Evolutionary conservation across 2,113 vertebrate species (phyloP).

Genomic region (Fregata magnificens): DNA sequence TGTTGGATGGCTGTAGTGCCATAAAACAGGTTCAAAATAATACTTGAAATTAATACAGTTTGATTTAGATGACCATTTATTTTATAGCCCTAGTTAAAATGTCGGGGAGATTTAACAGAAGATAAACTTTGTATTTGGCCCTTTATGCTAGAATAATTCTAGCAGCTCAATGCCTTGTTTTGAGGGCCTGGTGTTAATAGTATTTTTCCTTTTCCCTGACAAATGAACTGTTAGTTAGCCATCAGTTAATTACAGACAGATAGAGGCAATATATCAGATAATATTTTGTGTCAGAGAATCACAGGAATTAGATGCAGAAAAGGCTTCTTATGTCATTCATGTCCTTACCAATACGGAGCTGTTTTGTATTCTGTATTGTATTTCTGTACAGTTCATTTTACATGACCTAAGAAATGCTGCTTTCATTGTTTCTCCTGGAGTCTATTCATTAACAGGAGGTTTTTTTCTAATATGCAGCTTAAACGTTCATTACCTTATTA

Average conservation of each 20-base stretch:
- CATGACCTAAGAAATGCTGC: not conserved
- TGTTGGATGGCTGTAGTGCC: not conserved
- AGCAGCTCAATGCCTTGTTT: not conserved
- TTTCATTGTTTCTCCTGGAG: not conserved
- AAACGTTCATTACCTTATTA: slow-evolving; percentile 28
- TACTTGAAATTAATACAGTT: slow-evolving; percentile 46
- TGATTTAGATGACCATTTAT: slow-evolving; percentile 48
- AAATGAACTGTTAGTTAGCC: not conserved
- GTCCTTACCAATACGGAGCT: not conserved
- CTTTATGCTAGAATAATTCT: not conserved
- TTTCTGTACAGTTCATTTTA: not conserved
- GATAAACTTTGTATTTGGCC: slow-evolving; percentile 38
- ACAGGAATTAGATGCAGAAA: not conserved
- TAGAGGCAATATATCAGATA: not conserved
- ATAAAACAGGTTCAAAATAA: slow-evolving; percentile 33
- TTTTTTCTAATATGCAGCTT: not conserved
- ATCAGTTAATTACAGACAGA: not conserved
- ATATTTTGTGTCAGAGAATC: not conserved
- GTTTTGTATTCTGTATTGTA: not conserved
- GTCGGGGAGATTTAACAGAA: slow-evolving; percentile 43
- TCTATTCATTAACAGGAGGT: not conserved
- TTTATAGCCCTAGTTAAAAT: slow-evolving; percentile 41
- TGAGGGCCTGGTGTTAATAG: not conserved
- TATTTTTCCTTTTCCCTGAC: not conserved
- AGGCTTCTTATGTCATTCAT: not conserved